Percentiles rank a stretch among this genome's conserved stretches.
These are phyloP conservation scores for Nyctalus aviator DNA, from an alignment of 2,797 vertebrate genomes.

Conservation along the genomic window DNA sequence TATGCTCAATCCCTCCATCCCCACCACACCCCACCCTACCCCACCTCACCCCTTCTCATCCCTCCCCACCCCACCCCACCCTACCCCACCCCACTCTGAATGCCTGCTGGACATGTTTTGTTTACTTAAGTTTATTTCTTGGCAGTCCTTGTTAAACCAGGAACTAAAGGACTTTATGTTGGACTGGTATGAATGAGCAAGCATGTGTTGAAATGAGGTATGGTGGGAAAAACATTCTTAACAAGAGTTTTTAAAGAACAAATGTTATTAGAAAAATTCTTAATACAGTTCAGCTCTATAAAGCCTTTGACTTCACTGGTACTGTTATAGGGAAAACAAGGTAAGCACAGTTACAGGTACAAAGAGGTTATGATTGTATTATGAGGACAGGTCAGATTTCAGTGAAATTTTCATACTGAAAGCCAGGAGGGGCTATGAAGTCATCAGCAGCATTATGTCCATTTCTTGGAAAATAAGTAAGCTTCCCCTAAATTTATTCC, in stretches of 20 bases:
- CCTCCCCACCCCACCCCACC: accelerated
- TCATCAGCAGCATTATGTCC: background rate
- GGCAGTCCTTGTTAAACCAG: background rate
- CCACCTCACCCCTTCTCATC: too few relatives aligned
- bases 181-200: background rate
- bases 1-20: background rate
- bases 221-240: background rate
- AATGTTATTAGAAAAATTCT: constrained; percentile 5
- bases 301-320: background rate
- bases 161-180: background rate
- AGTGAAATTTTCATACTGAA: background rate
- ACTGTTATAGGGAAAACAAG: background rate
- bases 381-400: background rate
- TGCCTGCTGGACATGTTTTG: background rate
- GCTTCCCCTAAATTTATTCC: background rate
- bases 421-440: background rate
- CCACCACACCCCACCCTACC: too few relatives aligned
- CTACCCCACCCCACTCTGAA: background rate
- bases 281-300: background rate
- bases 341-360: background rate
- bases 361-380: background rate
- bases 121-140: background rate
- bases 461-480: constrained; percentile 1
- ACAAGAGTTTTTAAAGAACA: constrained; percentile 13
- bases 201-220: background rate